Conservation (phyloP, 2,797 vertebrate genomes). For the Neosilurus hyrtlii region DNA sequence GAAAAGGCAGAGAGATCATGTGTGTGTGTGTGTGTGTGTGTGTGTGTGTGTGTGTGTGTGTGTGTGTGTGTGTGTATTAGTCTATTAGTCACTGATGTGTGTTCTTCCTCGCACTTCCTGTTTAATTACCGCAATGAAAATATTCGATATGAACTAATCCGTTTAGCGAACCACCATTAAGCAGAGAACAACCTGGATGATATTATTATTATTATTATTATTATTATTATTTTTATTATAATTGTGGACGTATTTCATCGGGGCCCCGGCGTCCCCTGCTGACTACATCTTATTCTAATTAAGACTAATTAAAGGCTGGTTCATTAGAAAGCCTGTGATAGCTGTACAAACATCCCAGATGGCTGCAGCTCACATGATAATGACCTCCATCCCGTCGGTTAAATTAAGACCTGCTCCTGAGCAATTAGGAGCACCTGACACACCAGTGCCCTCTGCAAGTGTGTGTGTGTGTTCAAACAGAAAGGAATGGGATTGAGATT, state of each 20-base stretch:
- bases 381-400: slow-evolving; percentile 77
- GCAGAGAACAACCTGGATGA: slow-evolving; percentile 74
- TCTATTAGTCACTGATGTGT: neutral
- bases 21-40: neutral
- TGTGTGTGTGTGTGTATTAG: neutral
- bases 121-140: slow-evolving; percentile 91
- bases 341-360: slow-evolving; percentile 86
- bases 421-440: slow-evolving; percentile 86
- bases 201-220: slow-evolving; percentile 44
- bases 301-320: slow-evolving; percentile 93
- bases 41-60: neutral
- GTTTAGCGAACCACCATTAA: slow-evolving; percentile 71
- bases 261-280: slow-evolving; percentile 85
- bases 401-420: slow-evolving; percentile 84
- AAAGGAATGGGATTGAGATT: slow-evolving; percentile 48
- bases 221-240: slow-evolving; percentile 63
- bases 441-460: slow-evolving; percentile 68
- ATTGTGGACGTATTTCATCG: slow-evolving; percentile 80
- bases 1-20: neutral
- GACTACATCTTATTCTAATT: slow-evolving; percentile 92
- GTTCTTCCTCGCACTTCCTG: slow-evolving; percentile 59
- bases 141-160: slow-evolving; percentile 90
- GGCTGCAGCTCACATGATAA: slow-evolving; percentile 88
- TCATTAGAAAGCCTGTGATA: slow-evolving; percentile 88
- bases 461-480: slow-evolving; percentile 33